These are phyloP conservation scores for Anhinga anhinga DNA, from an alignment of 2,113 vertebrate genomes.

Conservation along the genomic window DNA sequence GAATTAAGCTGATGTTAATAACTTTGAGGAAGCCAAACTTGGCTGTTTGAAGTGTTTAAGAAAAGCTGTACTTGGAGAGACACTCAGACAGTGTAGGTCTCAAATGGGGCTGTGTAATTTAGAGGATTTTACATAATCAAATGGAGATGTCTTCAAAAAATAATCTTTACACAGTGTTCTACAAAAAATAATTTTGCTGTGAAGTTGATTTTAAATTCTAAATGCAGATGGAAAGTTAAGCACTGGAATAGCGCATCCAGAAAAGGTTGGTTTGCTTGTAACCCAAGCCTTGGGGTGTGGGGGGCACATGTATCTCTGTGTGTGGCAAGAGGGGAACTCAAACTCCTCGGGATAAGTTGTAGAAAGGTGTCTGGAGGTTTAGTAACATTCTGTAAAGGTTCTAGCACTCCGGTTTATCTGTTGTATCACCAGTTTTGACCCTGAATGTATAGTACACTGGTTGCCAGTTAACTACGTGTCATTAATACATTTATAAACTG, in stretches of 20 bases:
- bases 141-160: background rate
- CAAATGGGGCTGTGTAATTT: background rate
- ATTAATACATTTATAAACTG: background rate
- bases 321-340: background rate
- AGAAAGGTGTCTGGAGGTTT: background rate
- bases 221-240: background rate
- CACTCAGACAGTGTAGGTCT: background rate
- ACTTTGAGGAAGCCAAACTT: background rate
- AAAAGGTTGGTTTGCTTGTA: background rate
- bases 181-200: background rate
- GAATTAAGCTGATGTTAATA: background rate
- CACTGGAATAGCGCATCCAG: background rate
- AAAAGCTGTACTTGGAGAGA: background rate
- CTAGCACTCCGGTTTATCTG: background rate
- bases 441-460: background rate
- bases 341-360: background rate
- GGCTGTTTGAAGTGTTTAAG: background rate
- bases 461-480: background rate
- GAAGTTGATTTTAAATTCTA: background rate
- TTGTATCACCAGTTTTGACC: background rate
- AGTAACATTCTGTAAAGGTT: background rate
- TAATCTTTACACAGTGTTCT: background rate
- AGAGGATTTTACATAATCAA: background rate
- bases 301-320: no score
- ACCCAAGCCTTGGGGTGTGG: no score